A percentile compares a stretch with the other conserved stretches of the same genome.
Conservation (phyloP, 2,888 invertebrate genomes). For the Ischnura elegans region DNA sequence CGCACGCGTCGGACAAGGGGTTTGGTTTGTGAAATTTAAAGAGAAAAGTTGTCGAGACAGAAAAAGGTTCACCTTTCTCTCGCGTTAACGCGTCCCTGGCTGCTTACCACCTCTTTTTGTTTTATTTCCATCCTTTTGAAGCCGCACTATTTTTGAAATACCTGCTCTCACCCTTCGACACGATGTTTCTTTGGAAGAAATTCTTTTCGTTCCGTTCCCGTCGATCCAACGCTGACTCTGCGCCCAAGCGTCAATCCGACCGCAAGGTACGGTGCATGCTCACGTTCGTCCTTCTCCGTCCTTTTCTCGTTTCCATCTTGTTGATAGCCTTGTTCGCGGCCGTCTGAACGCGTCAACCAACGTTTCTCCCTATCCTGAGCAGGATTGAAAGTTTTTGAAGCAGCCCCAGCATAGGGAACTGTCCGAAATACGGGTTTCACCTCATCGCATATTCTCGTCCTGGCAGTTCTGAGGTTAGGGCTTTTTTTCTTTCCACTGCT, state of each 20-base stretch:
- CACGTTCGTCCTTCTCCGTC: background rate
- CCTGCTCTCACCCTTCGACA: background rate
- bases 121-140: background rate
- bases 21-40: background rate
- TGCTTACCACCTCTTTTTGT: background rate
- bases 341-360: background rate
- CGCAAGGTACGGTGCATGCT: background rate
- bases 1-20: background rate
- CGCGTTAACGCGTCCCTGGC: background rate
- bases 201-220: background rate
- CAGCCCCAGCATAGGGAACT: background rate
- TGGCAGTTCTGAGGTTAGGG: no score
- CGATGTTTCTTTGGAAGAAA: constrained; percentile 5
- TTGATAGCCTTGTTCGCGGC: background rate
- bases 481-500: no score
- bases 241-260: background rate
- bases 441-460: no score
- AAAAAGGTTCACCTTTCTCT: background rate
- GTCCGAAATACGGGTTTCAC: no score
- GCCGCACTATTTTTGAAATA: background rate
- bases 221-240: background rate
- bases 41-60: no score
- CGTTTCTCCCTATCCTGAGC: no score
- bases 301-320: background rate
- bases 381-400: no score